Evolutionary conservation across 1,140 invertebrate species (phyloP).

Genomic region (Drosophila murphyi): DNA sequence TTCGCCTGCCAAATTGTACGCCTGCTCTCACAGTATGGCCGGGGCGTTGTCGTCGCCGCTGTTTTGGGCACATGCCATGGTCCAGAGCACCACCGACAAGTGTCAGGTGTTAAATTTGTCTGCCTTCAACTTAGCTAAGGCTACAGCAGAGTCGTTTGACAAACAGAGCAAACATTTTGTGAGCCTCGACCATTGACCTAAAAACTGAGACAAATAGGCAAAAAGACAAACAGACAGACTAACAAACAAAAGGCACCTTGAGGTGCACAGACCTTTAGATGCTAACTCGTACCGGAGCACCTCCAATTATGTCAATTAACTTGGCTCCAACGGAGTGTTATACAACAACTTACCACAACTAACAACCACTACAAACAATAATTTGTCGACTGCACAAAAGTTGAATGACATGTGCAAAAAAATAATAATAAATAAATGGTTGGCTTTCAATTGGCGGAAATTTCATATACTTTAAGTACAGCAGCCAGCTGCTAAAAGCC

Average conservation of each 20-base stretch:
- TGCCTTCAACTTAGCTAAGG: slow-evolving; percentile 52
- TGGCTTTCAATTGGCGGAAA: slow-evolving; percentile 6
- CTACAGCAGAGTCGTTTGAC: slow-evolving; percentile 18
- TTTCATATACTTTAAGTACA: slow-evolving; percentile 12
- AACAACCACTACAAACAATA: slow-evolving; percentile 27
- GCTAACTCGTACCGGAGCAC: slow-evolving; percentile 42
- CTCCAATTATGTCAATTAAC: slow-evolving; percentile 81
- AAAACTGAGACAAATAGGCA: slow-evolving; percentile 26
- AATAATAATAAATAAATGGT: neutral
- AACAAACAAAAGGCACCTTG: slow-evolving; percentile 35
- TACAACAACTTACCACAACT: slow-evolving; percentile 44
- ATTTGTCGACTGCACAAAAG: slow-evolving; percentile 40
- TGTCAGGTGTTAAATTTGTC: slow-evolving; percentile 79
- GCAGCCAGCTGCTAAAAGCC: slow-evolving; percentile 11
- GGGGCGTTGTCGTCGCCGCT: slow-evolving; percentile 62
- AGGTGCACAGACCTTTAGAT: slow-evolving; percentile 31
- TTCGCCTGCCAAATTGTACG: neutral
- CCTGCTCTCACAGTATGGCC: slow-evolving; percentile 55
- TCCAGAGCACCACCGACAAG: slow-evolving; percentile 39
- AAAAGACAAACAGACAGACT: neutral
- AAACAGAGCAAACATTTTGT: slow-evolving; percentile 59
- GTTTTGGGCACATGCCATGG: slow-evolving; percentile 50
- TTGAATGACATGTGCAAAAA: slow-evolving; percentile 65
- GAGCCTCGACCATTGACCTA: slow-evolving; percentile 70
- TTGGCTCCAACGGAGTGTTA: slow-evolving; percentile 57